Base-by-base conservation (phyloP, 2,888 invertebrate species). In the Rotaria socialis region DNA sequence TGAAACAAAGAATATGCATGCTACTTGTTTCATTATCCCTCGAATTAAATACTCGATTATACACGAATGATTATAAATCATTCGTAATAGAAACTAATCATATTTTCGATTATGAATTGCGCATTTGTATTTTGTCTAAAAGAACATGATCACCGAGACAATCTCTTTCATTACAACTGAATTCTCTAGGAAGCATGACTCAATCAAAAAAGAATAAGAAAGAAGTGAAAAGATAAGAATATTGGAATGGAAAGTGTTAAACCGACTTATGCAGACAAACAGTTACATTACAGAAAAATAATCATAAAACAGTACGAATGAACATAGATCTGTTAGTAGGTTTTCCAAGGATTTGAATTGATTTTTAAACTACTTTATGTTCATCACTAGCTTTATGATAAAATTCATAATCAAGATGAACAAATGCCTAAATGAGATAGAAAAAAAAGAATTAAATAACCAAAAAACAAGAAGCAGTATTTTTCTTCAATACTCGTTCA, bases 381-480 rank as follows among this genome's bases (percentile, higher is more conserved):
- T 84, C 84, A 84, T 56, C 56, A 3, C 27, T 24, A 4, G 84
- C 55, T 11, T 84, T 84, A 47, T 84, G 84, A 56, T 22, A 22
- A 55, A 55, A 84, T 84, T 92, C 92, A 88, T 92, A 92, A 88
- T 92, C 92, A 24, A 92, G 89, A 88, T 92, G 92, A 0, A 92
- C 92, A 88, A 92, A 92, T 0, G 92, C 92, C 80, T 80, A 80
- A n/a, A 80, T 10, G 0, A 74, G 35, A 80, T 1, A 80, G 16
- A 67, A 3, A 84, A 55, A 24, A 55, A 52, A 52, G 16, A 52
- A n/a, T 35, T 50, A 50, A 50, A 11, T 50, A 50, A 50, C n/a
- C 35, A 35, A 35, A 2, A 35, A 35, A 35, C 2, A 35, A 35
- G 35, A 35, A 84, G 5, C 47, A 24, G 6, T 85, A 22, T 16